Evolutionary conservation across 1,140 invertebrate genomes (phyloP), one percentile per base, ranked within the genome.

Genomic region (Gryon sp.): DNA sequence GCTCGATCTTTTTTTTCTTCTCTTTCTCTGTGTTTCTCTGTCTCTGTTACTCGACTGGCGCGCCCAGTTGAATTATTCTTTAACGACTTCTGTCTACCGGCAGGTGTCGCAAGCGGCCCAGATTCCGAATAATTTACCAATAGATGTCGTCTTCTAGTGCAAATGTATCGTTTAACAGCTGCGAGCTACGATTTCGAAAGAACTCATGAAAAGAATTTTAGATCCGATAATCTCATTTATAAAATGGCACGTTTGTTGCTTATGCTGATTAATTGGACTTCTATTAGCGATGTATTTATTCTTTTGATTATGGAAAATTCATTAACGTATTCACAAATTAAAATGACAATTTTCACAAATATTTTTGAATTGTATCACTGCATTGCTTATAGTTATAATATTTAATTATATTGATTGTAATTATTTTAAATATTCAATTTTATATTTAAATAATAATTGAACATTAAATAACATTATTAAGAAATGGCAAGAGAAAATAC

Each of bases 61-160:
- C 43, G 32, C 72, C 50, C 57, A 50, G 50, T 75, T 62, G 46
- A 62, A 77, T 76, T 83, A 77, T 82, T 82, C 80, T 82, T 78
- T 74, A 77, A 76, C 36, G 55, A 57, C 40, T 80, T 45, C 43
- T 74, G 45, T 76, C 72, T 55, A 45, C 60, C 57, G 62, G 46
- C 75, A 79, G 76, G 78, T 86, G 83, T 85, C 78, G 84, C 76
- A 83, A 86, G 77, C 72, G 84, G 78, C 83, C 83, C 83, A 84
- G 80, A 86, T 86, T 80, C 82, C 83, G 59, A 45, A 65, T 81
- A 83, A 78, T 80, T 85, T 79, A 85, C 83, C 79, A 83, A 84
- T 84, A 80, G 80, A 81, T 60, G 45, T 62, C 45, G 45, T 73
- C 59, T 72, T 48, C 60, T 50, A 66, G 76, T 59, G 70, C 78